Conservation (phyloP, 1,140 invertebrate genomes). For the Cotesia vestalis region DNA sequence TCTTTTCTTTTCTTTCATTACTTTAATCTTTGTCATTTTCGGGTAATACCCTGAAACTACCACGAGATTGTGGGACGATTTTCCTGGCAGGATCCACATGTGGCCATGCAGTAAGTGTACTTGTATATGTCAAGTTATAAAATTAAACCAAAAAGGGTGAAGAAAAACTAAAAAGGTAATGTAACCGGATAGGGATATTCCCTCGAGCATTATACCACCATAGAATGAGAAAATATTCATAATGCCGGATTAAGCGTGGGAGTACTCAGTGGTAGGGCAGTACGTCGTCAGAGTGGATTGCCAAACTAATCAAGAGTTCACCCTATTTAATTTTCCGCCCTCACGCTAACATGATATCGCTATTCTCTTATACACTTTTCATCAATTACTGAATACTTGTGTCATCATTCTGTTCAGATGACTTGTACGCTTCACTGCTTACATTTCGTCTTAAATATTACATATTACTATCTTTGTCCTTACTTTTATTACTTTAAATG, state of each 20-base stretch:
- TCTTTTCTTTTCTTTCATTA: conserved; percentile 19
- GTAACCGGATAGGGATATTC: not conserved
- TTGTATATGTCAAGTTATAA: not conserved
- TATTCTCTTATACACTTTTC: conserved; percentile 29
- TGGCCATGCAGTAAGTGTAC: too few relatives aligned
- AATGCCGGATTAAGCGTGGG: conserved; percentile 54
- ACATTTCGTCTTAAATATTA: too few relatives aligned
- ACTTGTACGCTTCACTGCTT: too few relatives aligned
- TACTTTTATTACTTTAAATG: too few relatives aligned
- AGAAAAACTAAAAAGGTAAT: not conserved
- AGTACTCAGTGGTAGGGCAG: conserved; percentile 35
- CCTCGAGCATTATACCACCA: not conserved
- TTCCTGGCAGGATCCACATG: not conserved
- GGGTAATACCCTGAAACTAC: conserved; percentile 37
- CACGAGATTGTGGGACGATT: conserved; percentile 30
- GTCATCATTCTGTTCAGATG: too few relatives aligned
- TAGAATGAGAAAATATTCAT: conserved; percentile 54
- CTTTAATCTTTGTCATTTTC: conserved; percentile 34
- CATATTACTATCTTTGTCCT: too few relatives aligned
- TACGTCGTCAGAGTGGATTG: conserved; percentile 41
- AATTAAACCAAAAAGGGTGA: conserved; percentile 18
- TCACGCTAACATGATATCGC: conserved; percentile 40
- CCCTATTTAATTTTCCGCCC: conserved; percentile 54
- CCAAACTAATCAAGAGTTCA: conserved; percentile 55
- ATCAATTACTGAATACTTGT: conserved; percentile 9